phyloP scores from a whole-genome alignment of 2,888 invertebrate genomes.

The Drosophila peninsularis region DNA sequence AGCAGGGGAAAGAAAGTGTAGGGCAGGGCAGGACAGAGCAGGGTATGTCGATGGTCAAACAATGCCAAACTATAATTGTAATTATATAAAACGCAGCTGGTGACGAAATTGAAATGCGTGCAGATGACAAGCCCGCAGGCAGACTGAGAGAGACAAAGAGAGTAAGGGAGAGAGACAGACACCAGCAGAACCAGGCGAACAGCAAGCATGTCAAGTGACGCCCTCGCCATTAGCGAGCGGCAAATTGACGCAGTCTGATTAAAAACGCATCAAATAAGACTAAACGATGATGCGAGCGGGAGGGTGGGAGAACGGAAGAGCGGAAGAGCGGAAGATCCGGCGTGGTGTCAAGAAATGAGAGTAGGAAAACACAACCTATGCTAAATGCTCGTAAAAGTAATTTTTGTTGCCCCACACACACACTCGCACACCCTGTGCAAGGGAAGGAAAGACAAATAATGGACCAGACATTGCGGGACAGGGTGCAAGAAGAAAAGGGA shows the following conservation, averaged over 20 bases:
- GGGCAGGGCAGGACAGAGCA: background rate
- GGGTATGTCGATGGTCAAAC: conserved; percentile 1
- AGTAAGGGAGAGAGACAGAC: background rate
- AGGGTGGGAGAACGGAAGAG: conserved; percentile 2
- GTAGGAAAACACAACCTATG: conserved; percentile 59
- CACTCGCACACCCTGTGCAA: conserved; percentile 33
- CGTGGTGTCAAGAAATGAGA: conserved; percentile 25
- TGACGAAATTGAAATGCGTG: conserved; percentile 33
- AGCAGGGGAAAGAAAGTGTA: conserved; percentile 5
- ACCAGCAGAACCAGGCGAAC: conserved; percentile 9
- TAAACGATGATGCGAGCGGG: conserved; percentile 38
- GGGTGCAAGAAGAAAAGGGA: conserved; percentile 32
- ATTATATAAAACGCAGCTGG: conserved; percentile 45
- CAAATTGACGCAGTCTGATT: conserved; percentile 73
- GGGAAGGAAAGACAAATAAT: conserved; percentile 64
- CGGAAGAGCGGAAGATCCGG: conserved; percentile 3
- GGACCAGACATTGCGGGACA: conserved; percentile 39
- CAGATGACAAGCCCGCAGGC: conserved; percentile 24
- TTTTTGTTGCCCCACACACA: conserved; percentile 53
- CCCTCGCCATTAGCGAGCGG: conserved; percentile 50
- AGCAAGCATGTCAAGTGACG: conserved; percentile 38
- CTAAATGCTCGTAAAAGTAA: conserved; percentile 71
- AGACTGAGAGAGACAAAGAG: background rate
- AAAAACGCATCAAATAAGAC: conserved; percentile 72
- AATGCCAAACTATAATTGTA: conserved; percentile 25